Base-by-base conservation (phyloP, 2,888 invertebrate genomes). In the Rotaria sp. region DNA sequence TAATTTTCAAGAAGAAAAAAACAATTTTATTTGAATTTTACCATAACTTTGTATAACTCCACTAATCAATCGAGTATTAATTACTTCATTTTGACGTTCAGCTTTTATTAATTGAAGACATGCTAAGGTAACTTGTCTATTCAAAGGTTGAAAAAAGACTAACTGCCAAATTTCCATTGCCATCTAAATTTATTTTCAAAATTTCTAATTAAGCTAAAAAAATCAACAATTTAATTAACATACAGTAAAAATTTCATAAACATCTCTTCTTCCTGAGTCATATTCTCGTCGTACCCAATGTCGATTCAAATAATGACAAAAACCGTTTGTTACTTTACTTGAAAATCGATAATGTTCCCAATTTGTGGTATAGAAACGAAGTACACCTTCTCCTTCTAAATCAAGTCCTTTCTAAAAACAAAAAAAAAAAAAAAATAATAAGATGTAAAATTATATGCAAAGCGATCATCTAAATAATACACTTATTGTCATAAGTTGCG, bases 271-370 rank as follows among this genome's bases (percentile, higher is more conserved):
- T 0, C 98, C 98, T 91, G 99, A 99, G 90, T 99, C 99, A 90
- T 96, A 96, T 91, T 99, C 98, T 88, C 99, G 93, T 89, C 96
- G 94, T 10, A 99, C 99, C 99, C 99, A 99, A 91, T 99, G 98
- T 89, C 99, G 91, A 93, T 99, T 99, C 84, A 99, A 93, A 92
- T 99, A 99, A 0, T 96, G 94, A 92, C 97, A 98, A 86, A 98
- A 96, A 0, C 98, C 98, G 92, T 99, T 96, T 57, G 98, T 93
- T 13, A 98, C 98, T 90, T 96, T 95, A 88, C 96, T 96, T 86
- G 96, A 96, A 92, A 98, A 97, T 92, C 96, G 96, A 92, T 97
- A 99, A 90, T 96, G 95, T 91, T 96, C 96, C 99, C 99, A 99
- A 90, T 97, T 85, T 45, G 74, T 80, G 3, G 85, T 85, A 55